Conservation (phyloP, 1,140 invertebrate genomes). For the Sesamia nonagrioides region DNA sequence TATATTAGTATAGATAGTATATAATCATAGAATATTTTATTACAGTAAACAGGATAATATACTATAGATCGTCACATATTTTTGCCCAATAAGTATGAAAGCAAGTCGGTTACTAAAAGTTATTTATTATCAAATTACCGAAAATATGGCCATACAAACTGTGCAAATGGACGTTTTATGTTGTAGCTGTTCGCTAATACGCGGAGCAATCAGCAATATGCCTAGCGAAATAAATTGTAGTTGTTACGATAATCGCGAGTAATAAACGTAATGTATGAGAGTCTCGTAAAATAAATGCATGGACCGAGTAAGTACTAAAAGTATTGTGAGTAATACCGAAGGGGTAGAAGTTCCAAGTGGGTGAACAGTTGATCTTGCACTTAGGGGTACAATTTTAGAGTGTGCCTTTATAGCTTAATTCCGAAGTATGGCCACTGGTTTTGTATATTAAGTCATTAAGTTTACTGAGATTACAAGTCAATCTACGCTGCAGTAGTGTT, state of each 20-base stretch:
- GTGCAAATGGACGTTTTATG: slow-evolving; percentile 15
- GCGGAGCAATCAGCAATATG: slow-evolving; percentile 31
- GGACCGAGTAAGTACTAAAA: slow-evolving; percentile 18
- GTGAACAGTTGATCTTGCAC: background rate
- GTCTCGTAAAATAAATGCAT: slow-evolving; percentile 41
- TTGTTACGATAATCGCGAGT: slow-evolving; percentile 48
- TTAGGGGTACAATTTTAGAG: background rate
- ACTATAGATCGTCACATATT: too few species aligned
- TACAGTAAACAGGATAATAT: too few species aligned
- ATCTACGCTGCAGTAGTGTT: background rate
- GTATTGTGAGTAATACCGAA: slow-evolving; percentile 6
- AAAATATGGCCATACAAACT: background rate
- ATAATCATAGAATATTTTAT: too few species aligned
- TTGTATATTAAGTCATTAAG: background rate
- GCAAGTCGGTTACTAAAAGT: background rate
- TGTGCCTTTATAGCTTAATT: background rate
- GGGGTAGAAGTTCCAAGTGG: background rate
- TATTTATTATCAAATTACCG: background rate
- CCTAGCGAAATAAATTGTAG: slow-evolving; percentile 23
- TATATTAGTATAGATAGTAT: too few species aligned
- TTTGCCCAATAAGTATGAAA: background rate
- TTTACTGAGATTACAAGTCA: background rate
- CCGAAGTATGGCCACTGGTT: background rate
- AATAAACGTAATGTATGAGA: slow-evolving; percentile 50
- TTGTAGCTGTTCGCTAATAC: slow-evolving; percentile 31